Evolutionary conservation across 2,888 invertebrate genomes (phyloP).

Genomic region (Hedychridium roseum): DNA sequence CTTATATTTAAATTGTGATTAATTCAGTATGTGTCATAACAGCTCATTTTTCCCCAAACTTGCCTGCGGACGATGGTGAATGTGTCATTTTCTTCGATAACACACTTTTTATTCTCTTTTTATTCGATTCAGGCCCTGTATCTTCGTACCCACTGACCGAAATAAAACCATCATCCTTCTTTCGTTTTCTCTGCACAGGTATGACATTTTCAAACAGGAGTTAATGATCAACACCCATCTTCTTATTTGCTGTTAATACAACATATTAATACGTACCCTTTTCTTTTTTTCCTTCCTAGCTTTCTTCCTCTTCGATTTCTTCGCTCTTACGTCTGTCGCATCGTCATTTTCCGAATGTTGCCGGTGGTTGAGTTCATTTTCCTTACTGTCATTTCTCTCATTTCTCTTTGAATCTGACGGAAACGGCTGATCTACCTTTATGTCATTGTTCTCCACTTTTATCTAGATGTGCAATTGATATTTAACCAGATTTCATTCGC

Average conservation of each 20-base stretch:
- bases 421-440: conserved; percentile 58
- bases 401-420: conserved; percentile 50
- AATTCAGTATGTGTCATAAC: too few species aligned
- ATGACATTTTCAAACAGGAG: neutral
- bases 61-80: conserved; percentile 36
- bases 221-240: too few species aligned
- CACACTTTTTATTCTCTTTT: conserved; percentile 52
- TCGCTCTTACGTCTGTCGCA: conserved; percentile 52
- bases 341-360: conserved; percentile 43
- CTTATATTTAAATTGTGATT: too few species aligned
- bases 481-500: too few species aligned
- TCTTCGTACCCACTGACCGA: conserved; percentile 35
- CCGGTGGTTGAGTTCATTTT: conserved; percentile 28
- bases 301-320: conserved; percentile 47
- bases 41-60: too few species aligned
- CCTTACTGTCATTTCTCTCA: conserved; percentile 37
- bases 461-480: conserved; percentile 44
- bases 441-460: conserved; percentile 64
- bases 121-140: conserved; percentile 40
- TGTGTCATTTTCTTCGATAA: conserved; percentile 36
- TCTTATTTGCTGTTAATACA: neutral
- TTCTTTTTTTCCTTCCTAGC: conserved; percentile 45
- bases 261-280: conserved; percentile 26
- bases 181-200: conserved; percentile 47
- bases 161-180: conserved; percentile 43